Conservation (phyloP, 2,888 invertebrate species). For the Allygus modestus region DNA sequence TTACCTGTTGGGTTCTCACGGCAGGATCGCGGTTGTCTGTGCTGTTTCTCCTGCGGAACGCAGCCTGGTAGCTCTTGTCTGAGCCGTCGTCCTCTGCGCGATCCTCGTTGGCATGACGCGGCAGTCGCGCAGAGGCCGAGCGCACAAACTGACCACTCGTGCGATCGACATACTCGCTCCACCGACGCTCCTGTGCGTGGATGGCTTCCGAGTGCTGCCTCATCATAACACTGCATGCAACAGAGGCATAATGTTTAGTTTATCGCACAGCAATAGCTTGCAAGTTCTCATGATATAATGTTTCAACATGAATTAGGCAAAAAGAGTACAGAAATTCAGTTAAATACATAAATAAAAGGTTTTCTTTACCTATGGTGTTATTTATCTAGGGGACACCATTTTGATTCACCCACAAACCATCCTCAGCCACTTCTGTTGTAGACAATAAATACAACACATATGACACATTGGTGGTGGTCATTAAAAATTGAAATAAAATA, state of each 20-base stretch:
- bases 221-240: constrained; percentile 60
- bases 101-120: constrained; percentile 76
- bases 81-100: constrained; percentile 71
- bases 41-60: constrained; percentile 61
- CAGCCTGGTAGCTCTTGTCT: constrained; percentile 55
- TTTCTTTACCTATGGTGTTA: too few relatives aligned
- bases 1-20: constrained; percentile 62
- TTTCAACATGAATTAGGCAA: too few relatives aligned
- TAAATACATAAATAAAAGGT: too few relatives aligned
- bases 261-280: too few relatives aligned
- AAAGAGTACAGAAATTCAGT: too few relatives aligned
- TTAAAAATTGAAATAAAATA: too few relatives aligned
- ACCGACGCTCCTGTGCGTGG: constrained; percentile 70
- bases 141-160: constrained; percentile 81
- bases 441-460: too few relatives aligned
- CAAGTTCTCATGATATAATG: too few relatives aligned
- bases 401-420: too few relatives aligned
- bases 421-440: too few relatives aligned
- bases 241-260: background rate
- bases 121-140: constrained; percentile 89
- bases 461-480: too few relatives aligned
- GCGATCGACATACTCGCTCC: constrained; percentile 68
- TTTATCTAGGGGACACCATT: too few relatives aligned
- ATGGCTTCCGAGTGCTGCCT: constrained; percentile 66
- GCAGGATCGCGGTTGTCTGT: constrained; percentile 61